These are phyloP conservation scores for Panurus biarmicus DNA, from an alignment of 2,113 vertebrate genomes.

Conservation along the genomic window DNA sequence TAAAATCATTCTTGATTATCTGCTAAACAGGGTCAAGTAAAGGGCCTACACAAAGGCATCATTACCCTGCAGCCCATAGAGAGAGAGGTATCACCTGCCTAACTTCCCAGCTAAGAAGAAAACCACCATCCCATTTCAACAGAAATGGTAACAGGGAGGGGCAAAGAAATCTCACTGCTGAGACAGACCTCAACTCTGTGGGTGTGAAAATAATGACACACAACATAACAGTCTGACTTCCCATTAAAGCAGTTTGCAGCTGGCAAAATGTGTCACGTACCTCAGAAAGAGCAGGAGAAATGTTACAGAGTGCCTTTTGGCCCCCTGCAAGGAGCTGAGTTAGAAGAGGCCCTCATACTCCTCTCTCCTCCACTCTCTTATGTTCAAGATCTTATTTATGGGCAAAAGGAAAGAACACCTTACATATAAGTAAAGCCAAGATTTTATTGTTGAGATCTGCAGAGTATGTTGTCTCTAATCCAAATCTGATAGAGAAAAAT, in stretches of 20 bases:
- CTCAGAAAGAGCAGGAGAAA: not conserved
- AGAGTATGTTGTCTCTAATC: not conserved
- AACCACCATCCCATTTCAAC: not conserved
- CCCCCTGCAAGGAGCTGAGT: not conserved
- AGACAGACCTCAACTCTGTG: not conserved
- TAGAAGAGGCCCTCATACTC: not conserved
- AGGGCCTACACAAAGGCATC: not conserved
- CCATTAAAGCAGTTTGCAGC: not conserved
- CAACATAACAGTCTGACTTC: not conserved
- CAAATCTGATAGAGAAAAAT: not conserved
- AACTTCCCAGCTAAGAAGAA: not conserved
- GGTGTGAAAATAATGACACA: not conserved
- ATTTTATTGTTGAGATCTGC: not conserved
- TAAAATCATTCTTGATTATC: not conserved
- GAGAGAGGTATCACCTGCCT: not conserved
- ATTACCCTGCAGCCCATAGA: not conserved
- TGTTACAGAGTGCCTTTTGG: not conserved
- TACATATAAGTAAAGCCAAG: not conserved
- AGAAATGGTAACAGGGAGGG: not conserved
- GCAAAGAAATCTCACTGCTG: not conserved
- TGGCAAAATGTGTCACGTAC: not conserved
- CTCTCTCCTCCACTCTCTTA: not conserved
- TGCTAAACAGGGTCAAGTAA: not conserved
- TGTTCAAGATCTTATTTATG: not conserved
- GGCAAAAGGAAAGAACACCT: not conserved